Base-by-base conservation (phyloP, 1,140 invertebrate genomes). In the Drusus annulatus region DNA sequence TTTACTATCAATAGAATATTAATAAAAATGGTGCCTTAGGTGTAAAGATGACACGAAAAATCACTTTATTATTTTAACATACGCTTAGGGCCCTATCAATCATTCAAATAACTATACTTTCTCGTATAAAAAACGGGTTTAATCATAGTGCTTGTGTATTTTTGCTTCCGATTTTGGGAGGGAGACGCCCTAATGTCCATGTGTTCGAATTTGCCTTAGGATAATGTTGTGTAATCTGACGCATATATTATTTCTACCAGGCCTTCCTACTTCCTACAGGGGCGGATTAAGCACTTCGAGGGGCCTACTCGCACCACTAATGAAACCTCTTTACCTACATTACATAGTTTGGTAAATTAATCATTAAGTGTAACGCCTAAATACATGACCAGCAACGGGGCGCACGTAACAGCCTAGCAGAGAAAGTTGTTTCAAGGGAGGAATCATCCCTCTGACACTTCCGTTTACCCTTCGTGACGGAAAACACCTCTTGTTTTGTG, bases 31-130 rank as follows among this genome's bases (percentile, higher is more conserved):
- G 4, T 7, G 60, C 60, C 62, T 25, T 31, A 2, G 13, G 25
- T 65, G 25, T 17, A 65, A 65, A 65, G 62, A 65, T 28, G 62
- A 65, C 62, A 65, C 21, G 62, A 65, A 28, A 65, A 65, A 65
- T 65, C 62, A 65, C 62, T 65, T 65, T 65, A 65, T 65, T 65
- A 65, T 65, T 65, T 65, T 21, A 21, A 65, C 13, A 13, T 25
- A 3, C 62, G 25, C 28, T 65, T n/a, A 2, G n/a, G n/a, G 23
- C 21, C 28, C 10, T 28, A 31, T 65, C 25, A 65, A 65, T 65
- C 62, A 65, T 28, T 16, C 62, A 65, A 65, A 65, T 65, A 25
- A 65, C 62, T 31, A 65, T n/a, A n/a, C 62, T 65, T 25, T 2
- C 25, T 31, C 21, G 8, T n/a, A 60, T 8, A 60, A 60, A 21